Evolutionary conservation across 2,797 vertebrate species (phyloP), one percentile per base, ranked within the genome.

Genomic region (Garrulus glandarius): DNA sequence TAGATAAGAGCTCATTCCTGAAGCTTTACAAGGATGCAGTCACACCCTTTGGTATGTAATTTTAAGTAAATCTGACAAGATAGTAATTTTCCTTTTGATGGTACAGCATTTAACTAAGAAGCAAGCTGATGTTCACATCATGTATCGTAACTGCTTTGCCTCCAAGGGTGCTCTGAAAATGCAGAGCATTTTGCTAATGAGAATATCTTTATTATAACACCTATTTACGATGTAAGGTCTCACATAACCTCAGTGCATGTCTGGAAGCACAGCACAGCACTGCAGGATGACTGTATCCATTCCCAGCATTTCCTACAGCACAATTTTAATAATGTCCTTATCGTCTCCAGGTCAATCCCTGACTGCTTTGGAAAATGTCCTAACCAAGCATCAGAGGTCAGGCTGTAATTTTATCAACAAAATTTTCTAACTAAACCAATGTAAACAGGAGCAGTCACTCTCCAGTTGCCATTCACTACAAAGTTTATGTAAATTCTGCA

Each of bases 1-100:
- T 2, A 70, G 93, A 43, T 72, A 87, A 72, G 87, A 74, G 69
- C 3, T 86, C 65, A 65, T 64, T 88, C 91, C 89, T 80, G 41
- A 83, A 85, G 92, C 72, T 61, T 93, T 72, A 67, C 64, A 63
- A 46, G 53, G 83, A 74, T 44, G 67, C 53, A 50, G 85, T 86
- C 93, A 87, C 70, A 0, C 87, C 90, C 85, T 86, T 86, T 1
- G 1, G 46, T 20, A 55, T 59, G 52, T 22, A 44, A 84, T 72
- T 76, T 93, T 81, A 93, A 92, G 92, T 59, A 79, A 75, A 84
- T 93, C 69, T 78, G 95, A 92, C 96, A 93, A 84, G 94, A 92
- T 14, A 84, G 77, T 70, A 53, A 89, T 93, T 96, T 96, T 92
- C 84, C 81, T 95, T 96, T 94, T 92, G 95, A 95, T 77, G 93